These are phyloP conservation scores for Aleiodes alternator DNA, from an alignment of 2,888 invertebrate genomes.

Conservation along the genomic window DNA sequence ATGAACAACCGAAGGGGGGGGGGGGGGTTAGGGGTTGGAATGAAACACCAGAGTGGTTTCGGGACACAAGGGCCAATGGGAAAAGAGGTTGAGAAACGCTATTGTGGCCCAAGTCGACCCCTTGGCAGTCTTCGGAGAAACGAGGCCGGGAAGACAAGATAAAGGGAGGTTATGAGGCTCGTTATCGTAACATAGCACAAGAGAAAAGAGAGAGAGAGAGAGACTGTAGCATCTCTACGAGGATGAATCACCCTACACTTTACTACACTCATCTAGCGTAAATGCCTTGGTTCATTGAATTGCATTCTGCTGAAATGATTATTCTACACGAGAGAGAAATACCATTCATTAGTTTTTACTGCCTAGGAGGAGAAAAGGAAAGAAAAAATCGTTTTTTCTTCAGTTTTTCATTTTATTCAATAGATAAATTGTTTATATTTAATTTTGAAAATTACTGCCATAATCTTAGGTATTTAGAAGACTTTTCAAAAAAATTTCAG, in stretches of 20 bases:
- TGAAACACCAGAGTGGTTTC: conserved; percentile 48
- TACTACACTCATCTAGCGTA: conserved; percentile 5
- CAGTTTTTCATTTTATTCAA: no score
- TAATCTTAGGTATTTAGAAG: no score
- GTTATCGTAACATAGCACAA: conserved; percentile 52
- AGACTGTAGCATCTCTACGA: neutral
- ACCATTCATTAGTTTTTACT: no score
- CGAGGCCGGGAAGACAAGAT: conserved; percentile 44
- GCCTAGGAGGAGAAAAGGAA: no score
- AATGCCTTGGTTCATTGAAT: conserved; percentile 10
- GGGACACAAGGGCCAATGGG: conserved; percentile 26
- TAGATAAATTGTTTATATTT: no score
- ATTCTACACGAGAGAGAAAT: no score
- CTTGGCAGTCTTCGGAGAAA: conserved; percentile 39
- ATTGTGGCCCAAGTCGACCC: conserved; percentile 28
- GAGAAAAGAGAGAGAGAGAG: neutral
- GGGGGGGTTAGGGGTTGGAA: neutral
- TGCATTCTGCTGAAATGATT: neutral
- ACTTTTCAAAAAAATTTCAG: no score
- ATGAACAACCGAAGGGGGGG: neutral
- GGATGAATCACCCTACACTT: conserved; percentile 13
- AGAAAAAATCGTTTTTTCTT: no score
- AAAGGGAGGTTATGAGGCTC: conserved; percentile 59
- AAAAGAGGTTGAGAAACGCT: neutral
- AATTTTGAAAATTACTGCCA: no score